Conservation (phyloP, 1,140 invertebrate genomes). For the Drosophila pruinosa region DNA sequence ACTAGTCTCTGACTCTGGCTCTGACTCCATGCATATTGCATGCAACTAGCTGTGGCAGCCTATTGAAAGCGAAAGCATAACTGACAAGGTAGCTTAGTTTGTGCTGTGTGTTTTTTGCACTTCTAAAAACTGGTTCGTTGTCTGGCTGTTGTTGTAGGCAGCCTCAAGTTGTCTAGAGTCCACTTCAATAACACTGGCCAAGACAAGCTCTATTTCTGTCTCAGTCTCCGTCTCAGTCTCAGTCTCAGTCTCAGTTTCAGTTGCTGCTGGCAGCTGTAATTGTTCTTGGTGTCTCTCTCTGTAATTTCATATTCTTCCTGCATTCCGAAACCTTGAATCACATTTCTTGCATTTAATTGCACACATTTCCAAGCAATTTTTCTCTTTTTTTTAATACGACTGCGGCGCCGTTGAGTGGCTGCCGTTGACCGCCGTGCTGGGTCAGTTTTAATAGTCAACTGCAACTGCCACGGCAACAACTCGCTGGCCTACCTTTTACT, state of each 20-base stretch:
- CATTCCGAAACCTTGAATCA: conserved; percentile 83
- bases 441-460: conserved; percentile 66
- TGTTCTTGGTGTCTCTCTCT: conserved; percentile 56
- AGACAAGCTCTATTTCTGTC: conserved; percentile 13
- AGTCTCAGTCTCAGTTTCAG: conserved; percentile 13
- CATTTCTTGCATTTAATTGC: conserved; percentile 80
- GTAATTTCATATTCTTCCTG: conserved; percentile 82
- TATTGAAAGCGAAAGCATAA: conserved; percentile 81
- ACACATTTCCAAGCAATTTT: conserved; percentile 53
- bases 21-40: conserved; percentile 19
- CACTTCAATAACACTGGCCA: conserved; percentile 64
- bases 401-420: conserved; percentile 58
- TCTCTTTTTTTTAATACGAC: conserved; percentile 22
- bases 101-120: conserved; percentile 61
- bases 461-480: conserved; percentile 12
- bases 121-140: conserved; percentile 75
- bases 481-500: conserved; percentile 64
- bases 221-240: conserved; percentile 10
- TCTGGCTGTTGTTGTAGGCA: conserved; percentile 70
- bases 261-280: conserved; percentile 64
- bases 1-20: conserved; percentile 24
- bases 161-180: conserved; percentile 63
- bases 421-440: conserved; percentile 71
- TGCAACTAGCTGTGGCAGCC: conserved; percentile 15
- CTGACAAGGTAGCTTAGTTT: conserved; percentile 79